phyloP scores from a whole-genome alignment of 2,113 vertebrate species.

The Pipra filicauda region DNA sequence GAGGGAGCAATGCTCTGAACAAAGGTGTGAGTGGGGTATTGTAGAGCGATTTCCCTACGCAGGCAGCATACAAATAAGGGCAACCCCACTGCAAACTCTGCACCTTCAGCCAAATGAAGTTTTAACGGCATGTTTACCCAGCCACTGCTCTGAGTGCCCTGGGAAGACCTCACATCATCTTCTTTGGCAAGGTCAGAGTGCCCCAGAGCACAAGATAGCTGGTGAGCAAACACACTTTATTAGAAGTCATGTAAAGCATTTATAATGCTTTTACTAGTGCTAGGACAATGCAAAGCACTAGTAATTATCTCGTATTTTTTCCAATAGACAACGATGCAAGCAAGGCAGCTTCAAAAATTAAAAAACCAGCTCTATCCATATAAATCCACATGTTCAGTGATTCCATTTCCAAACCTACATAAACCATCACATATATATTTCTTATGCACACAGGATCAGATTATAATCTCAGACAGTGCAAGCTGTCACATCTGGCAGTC shows the following conservation, averaged over 20 bases:
- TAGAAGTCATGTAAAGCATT: constrained; percentile 51
- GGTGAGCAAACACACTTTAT: constrained; percentile 46
- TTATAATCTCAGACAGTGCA: constrained; percentile 47
- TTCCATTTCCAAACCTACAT: constrained; percentile 22
- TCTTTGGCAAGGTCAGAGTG: constrained; percentile 43
- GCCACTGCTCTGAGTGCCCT: constrained; percentile 30
- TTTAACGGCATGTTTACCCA: constrained; percentile 44
- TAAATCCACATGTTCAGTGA: constrained; percentile 9
- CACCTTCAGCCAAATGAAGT: constrained; percentile 13
- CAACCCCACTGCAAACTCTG: not conserved
- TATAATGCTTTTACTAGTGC: not conserved
- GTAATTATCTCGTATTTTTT: not conserved
- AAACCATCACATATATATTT: constrained; percentile 17
- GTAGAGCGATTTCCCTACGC: not conserved
- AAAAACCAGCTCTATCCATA: not conserved
- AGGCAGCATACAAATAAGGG: not conserved
- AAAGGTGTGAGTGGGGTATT: not conserved
- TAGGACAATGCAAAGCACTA: constrained; percentile 7
- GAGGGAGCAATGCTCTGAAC: not conserved
- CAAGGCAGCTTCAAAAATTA: constrained; percentile 4
- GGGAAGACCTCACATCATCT: constrained; percentile 57
- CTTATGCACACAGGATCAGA: constrained; percentile 14
- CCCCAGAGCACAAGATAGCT: constrained; percentile 31
- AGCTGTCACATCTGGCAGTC: constrained; percentile 40
- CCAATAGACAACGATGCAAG: not conserved